Evolutionary conservation across 2,113 vertebrate genomes (phyloP).

Genomic region (Probosciger aterrimus): DNA sequence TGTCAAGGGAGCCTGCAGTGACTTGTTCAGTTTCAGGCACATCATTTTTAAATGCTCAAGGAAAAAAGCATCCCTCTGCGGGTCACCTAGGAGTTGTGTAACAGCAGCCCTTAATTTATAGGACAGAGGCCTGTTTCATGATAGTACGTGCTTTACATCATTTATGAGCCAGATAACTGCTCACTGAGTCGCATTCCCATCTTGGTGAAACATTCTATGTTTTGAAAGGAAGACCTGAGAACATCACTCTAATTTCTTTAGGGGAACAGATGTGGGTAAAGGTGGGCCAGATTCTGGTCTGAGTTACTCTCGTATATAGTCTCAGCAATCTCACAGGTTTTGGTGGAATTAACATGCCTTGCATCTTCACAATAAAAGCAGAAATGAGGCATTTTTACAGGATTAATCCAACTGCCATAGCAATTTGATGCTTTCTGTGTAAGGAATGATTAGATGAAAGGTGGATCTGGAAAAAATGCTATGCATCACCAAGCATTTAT

Average conservation of each 20-base stretch:
- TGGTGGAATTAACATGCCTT: background rate
- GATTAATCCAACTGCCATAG: background rate
- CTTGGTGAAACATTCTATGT: background rate
- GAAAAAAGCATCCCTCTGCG: background rate
- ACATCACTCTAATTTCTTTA: background rate
- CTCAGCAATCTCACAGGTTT: background rate
- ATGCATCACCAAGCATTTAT: background rate
- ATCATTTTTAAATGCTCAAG: background rate
- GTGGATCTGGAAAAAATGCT: background rate
- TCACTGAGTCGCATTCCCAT: fast-evolving
- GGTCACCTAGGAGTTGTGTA: background rate
- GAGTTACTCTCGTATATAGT: background rate
- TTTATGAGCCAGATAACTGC: background rate
- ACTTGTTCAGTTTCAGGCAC: background rate
- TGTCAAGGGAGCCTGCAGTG: background rate
- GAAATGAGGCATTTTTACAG: background rate
- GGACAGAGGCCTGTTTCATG: background rate
- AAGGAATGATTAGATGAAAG: background rate
- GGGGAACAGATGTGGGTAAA: background rate
- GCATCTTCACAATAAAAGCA: background rate
- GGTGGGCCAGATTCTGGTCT: background rate
- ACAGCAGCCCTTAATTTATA: background rate
- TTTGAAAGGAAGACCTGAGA: background rate
- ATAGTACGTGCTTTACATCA: background rate
- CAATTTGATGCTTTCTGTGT: background rate